Percentiles rank a stretch among this genome's conserved stretches.
phyloP scores from a whole-genome alignment of 1,140 invertebrate species.

The Drosophila sucinea region DNA sequence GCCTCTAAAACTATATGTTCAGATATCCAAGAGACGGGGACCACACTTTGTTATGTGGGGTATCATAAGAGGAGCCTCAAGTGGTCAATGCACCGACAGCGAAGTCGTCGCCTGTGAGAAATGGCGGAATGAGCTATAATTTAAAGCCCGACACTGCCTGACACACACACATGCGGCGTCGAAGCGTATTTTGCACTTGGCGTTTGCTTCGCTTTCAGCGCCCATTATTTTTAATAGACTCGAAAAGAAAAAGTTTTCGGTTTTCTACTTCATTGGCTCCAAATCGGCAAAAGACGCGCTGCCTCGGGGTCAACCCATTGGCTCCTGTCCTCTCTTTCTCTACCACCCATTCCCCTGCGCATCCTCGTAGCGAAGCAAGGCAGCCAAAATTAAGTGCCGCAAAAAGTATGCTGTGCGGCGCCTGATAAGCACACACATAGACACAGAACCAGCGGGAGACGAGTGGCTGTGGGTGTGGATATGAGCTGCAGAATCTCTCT shows the following conservation, averaged over 20 bases:
- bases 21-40: too few species aligned
- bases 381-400: constrained; percentile 75
- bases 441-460: constrained; percentile 12
- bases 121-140: constrained; percentile 57
- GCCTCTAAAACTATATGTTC: too few species aligned
- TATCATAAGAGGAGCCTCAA: constrained; percentile 41
- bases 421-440: constrained; percentile 63
- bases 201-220: constrained; percentile 59
- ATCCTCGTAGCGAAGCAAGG: constrained; percentile 29
- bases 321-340: not conserved
- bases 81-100: constrained; percentile 51
- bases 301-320: constrained; percentile 29
- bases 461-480: not conserved
- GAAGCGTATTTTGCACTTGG: constrained; percentile 53
- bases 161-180: constrained; percentile 30
- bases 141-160: constrained; percentile 53
- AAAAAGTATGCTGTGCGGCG: constrained; percentile 70
- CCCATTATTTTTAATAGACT: constrained; percentile 81
- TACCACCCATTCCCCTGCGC: not conserved
- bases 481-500: not conserved
- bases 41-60: not conserved
- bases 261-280: constrained; percentile 80
- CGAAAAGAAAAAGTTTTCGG: constrained; percentile 77
- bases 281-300: constrained; percentile 69
- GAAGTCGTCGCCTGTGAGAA: constrained; percentile 39